These are phyloP conservation scores for Alloplasta piceator DNA, from an alignment of 2,888 invertebrate species.

Conservation along the genomic window DNA sequence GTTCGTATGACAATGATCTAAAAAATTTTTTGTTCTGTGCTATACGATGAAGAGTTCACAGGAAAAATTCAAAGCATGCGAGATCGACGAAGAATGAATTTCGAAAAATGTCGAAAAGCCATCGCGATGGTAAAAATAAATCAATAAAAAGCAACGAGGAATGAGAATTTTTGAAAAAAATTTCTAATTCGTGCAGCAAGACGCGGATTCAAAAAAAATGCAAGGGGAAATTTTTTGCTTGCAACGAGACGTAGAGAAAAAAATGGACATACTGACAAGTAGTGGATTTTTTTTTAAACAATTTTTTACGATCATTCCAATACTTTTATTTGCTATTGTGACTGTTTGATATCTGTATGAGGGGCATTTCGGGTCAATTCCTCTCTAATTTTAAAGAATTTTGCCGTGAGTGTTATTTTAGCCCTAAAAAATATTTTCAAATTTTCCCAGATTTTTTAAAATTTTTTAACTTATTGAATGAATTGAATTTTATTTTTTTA, in stretches of 20 bases:
- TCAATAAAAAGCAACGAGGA: slow-evolving; percentile 8
- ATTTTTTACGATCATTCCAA: too few species aligned
- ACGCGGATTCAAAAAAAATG: slow-evolving; percentile 23
- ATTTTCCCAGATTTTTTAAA: too few species aligned
- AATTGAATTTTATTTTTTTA: too few species aligned
- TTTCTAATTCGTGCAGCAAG: slow-evolving; percentile 33
- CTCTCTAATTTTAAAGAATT: too few species aligned
- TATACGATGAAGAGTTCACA: slow-evolving; percentile 5
- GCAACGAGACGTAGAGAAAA: not conserved
- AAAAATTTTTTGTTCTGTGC: slow-evolving; percentile 54
- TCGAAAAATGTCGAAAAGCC: slow-evolving; percentile 33
- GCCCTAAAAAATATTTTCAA: too few species aligned
- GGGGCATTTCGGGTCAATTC: too few species aligned
- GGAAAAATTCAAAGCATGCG: slow-evolving; percentile 47
- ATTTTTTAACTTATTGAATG: too few species aligned
- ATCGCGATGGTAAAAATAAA: slow-evolving; percentile 11
- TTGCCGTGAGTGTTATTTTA: too few species aligned
- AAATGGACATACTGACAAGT: not conserved
- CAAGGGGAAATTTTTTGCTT: slow-evolving; percentile 1
- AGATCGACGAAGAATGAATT: slow-evolving; percentile 13
- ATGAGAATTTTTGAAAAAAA: not conserved
- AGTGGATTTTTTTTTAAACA: too few species aligned
- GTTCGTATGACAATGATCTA: slow-evolving; percentile 25
- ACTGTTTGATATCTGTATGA: too few species aligned
- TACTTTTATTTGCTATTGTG: too few species aligned